Evolutionary conservation across 2,888 invertebrate genomes (phyloP), one percentile per base, ranked within the genome.

Genomic region (Pandemis cinnamomeana): DNA sequence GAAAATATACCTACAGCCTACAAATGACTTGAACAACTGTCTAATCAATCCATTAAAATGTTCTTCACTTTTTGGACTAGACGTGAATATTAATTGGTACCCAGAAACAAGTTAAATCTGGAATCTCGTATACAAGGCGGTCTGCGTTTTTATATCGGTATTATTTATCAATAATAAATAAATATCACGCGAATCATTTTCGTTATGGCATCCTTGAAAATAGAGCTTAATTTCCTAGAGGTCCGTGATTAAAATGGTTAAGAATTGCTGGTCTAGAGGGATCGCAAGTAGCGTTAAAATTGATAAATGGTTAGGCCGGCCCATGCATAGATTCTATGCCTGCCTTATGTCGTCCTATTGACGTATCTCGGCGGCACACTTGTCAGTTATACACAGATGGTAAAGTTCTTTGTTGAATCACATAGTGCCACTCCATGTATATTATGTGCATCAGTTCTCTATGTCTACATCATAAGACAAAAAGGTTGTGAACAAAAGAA

Each of bases 1-100:
- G 11, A 69, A 51, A 60, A 51, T 20, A 51, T 27, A 7, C 13
- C 58, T 58, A 55, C 42, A 7, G 20, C 44, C 42, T 0, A 58
- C 58, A 10, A 58, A 27, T 55, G 20, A 13, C 48, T 48, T 11
- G n/a, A 46, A 15, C 55, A 55, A 55, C 55, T 61, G 60, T 41
- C 64, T 51, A 64, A 64, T 51, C 51, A 66, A n/a, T 36, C 10
- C 41, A 42, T 42, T 66, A 41, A 66, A 42, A 67, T 42, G 11
- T 42, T 42, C 41, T 53, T 53, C 20, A 55, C 15, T 55, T 13
- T 51, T n/a, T 51, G 13, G n/a, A 51, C n/a, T 51, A 51, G 51
- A 48, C n/a, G 6, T n/a, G 5, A 51, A 51, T 44, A 51, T 51
- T 51, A 5, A 51, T 48, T 10, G 6, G n/a, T 7, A 44, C 51